Percentiles rank a stretch among this genome's conserved stretches.
Conservation (phyloP, 2,888 invertebrate species). For the Nebria salina region DNA sequence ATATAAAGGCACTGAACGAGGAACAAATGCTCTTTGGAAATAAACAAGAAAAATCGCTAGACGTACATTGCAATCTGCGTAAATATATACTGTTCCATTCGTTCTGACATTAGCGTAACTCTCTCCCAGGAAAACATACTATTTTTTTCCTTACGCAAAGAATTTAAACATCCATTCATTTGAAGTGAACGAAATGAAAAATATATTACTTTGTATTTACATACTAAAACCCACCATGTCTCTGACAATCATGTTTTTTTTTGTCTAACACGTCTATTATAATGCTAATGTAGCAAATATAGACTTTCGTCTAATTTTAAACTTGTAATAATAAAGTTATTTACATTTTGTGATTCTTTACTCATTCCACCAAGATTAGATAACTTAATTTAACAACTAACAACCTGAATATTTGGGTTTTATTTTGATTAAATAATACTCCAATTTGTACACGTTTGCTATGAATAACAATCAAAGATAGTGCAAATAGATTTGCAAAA, state of each 20-base stretch:
- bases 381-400: too few species aligned
- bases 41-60: constrained; percentile 44
- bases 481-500: constrained; percentile 5
- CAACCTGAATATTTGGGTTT: too few species aligned
- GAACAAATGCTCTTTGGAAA: constrained; percentile 39
- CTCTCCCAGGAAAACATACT: not conserved
- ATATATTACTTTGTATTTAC: not conserved
- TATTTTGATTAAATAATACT: too few species aligned
- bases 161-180: constrained; percentile 37
- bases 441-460: too few species aligned
- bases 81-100: constrained; percentile 24
- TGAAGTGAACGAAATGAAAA: constrained; percentile 21
- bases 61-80: constrained; percentile 36
- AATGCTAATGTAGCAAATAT: not conserved
- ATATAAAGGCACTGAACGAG: constrained; percentile 16
- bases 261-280: not conserved
- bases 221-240: not conserved
- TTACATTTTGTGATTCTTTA: too few species aligned
- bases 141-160: constrained; percentile 40
- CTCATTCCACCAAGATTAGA: too few species aligned
- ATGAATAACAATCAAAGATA: not conserved
- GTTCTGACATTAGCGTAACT: constrained; percentile 20
- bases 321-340: too few species aligned
- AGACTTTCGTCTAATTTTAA: too few species aligned
- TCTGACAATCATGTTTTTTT: not conserved